These are phyloP conservation scores for Electrophaes corylata DNA, from an alignment of 2,888 invertebrate species.

Conservation along the genomic window DNA sequence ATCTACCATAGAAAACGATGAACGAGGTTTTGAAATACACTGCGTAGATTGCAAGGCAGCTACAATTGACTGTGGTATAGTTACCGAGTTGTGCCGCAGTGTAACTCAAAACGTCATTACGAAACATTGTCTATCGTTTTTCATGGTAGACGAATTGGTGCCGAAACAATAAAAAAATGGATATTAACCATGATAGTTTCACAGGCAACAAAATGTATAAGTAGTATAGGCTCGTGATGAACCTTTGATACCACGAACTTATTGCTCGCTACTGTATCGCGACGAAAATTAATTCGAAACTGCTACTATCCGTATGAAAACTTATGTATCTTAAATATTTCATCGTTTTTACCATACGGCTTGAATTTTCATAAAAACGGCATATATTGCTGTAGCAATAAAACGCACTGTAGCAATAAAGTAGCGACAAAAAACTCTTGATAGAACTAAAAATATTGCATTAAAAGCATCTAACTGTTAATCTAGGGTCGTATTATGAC, in stretches of 20 bases:
- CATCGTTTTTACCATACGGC: background rate
- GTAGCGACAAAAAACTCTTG: background rate
- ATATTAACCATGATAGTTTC: no score
- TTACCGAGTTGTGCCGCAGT: no score
- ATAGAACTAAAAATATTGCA: background rate
- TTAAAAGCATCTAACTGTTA: background rate
- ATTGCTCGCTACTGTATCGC: background rate
- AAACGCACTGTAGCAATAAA: background rate
- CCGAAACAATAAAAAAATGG: no score
- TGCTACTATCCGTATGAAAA: background rate
- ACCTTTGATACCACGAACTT: background rate
- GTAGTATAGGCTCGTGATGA: background rate
- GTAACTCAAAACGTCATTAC: no score
- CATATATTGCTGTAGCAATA: background rate
- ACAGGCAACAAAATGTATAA: background rate
- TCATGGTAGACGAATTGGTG: no score
- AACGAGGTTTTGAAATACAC: no score
- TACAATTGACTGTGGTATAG: no score
- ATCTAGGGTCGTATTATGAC: background rate
- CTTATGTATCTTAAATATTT: background rate
- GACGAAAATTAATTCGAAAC: background rate
- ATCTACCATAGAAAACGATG: no score
- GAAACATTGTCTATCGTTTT: no score
- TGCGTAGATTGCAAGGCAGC: no score
- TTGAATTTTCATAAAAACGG: background rate